Base-by-base conservation (phyloP, 2,888 invertebrate species). In the Laspeyria flexula region DNA sequence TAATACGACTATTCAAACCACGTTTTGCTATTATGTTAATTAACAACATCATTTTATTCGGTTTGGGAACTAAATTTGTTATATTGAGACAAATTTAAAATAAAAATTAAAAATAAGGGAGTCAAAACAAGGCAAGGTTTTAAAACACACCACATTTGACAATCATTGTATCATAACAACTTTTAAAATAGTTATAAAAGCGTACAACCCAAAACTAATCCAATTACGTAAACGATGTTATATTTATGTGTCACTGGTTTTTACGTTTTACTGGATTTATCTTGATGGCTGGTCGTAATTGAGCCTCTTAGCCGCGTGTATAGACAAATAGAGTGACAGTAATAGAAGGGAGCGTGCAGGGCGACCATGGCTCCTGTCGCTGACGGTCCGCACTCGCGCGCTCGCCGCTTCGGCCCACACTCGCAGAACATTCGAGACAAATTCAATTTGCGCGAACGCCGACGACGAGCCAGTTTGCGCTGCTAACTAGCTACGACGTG, bases 401-500 rank as follows among this genome's bases (percentile, higher is more conserved):
- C 60, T 54, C 56, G 61, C 50, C 60, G 55, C 65, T 62, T 49
- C 65, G 51, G 63, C 74, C 68, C 59, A 68, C 78, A 73, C 73
- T 64, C 74, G 63, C 71, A 66, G 78, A 79, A 81, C 79, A 75
- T 84, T 84, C 83, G 83, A 81, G 81, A 83, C 86, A 90, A 91
- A 91, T 90, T 89, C 78, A 90, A 90, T 91, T 91, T 89, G 82
- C 80, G 81, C 86, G 82, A 84, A 85, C 85, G 85, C 84, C 83
- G 83, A 71, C 88, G 85, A 85, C 83, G 86, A 83, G 80, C 83
- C 83, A 85, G 89, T 90, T 88, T 88, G 86, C 86, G 81, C 88
- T 83, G 70, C 87, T 91, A 92, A 92, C 90, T 88, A 90, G 88
- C 88, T 85, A 72, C 82, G 87, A 89, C 90, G 84, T 85, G 85